Percentiles rank a stretch among this genome's conserved stretches.
These are phyloP conservation scores for Trichoplusia ni DNA, from an alignment of 1,140 invertebrate genomes.

Conservation along the genomic window DNA sequence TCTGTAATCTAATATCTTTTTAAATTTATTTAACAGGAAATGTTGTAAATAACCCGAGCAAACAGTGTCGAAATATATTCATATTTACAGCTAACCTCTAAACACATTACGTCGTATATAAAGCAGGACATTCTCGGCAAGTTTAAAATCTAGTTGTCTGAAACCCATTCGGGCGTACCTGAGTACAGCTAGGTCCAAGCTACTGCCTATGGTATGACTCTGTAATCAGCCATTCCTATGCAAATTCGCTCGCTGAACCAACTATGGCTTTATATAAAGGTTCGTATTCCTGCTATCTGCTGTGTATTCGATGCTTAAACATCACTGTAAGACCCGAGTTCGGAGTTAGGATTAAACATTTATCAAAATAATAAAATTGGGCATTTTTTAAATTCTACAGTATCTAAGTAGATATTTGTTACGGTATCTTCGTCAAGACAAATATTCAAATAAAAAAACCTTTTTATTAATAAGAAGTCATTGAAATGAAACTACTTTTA, in stretches of 20 bases:
- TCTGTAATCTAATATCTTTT: no score
- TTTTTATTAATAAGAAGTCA: no score
- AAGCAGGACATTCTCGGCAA: conserved; percentile 33
- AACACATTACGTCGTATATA: conserved; percentile 28
- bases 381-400: no score
- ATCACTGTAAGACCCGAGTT: not conserved
- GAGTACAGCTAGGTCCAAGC: conserved; percentile 60
- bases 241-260: conserved; percentile 75
- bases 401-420: no score
- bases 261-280: conserved; percentile 76
- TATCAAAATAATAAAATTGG: no score
- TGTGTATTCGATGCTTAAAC: conserved; percentile 31
- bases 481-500: no score
- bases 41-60: no score
- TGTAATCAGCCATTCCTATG: conserved; percentile 79
- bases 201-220: conserved; percentile 67
- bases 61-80: not conserved
- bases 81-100: not conserved
- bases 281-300: conserved; percentile 37
- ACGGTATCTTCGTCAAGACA: no score
- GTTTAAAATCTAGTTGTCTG: conserved; percentile 47
- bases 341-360: no score
- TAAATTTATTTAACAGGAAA: no score
- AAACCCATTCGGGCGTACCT: conserved; percentile 50
- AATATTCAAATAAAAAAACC: no score